These are phyloP conservation scores for Drosophila prolongata DNA, from an alignment of 2,888 invertebrate species.

Conservation along the genomic window DNA sequence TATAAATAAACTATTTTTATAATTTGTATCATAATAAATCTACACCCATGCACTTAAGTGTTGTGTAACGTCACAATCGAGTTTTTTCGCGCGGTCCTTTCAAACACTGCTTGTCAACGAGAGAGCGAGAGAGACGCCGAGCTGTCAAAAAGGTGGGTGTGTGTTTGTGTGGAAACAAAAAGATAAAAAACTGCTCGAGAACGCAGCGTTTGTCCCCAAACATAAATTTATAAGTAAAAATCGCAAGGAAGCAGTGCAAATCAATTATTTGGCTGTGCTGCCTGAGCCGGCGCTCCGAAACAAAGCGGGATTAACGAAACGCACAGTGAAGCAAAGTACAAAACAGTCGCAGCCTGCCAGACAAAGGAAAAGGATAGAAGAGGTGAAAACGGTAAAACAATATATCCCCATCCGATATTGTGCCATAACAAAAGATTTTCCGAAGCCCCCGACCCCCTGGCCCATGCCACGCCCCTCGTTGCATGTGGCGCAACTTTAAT, in stretches of 20 bases:
- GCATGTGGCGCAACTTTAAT: constrained; percentile 68
- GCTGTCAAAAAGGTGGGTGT: constrained; percentile 62
- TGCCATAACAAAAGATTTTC: constrained; percentile 34
- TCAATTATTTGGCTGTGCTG: constrained; percentile 28
- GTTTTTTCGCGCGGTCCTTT: constrained; percentile 15
- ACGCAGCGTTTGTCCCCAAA: constrained; percentile 55
- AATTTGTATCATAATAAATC: no score
- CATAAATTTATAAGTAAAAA: constrained; percentile 48
- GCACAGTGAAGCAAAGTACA: constrained; percentile 69
- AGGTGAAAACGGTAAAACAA: constrained; percentile 64
- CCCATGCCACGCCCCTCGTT: constrained; percentile 25
- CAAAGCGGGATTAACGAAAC: constrained; percentile 27
- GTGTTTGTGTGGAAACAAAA: constrained; percentile 64
- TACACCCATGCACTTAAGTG: constrained; percentile 28
- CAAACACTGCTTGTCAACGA: constrained; percentile 59
- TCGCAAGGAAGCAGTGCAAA: constrained; percentile 43
- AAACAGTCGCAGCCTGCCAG: constrained; percentile 51
- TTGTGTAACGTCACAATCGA: constrained; percentile 45
- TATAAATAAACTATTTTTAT: no score
- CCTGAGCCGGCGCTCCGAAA: constrained; percentile 41
- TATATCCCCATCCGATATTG: constrained; percentile 14
- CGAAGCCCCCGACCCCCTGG: background rate
- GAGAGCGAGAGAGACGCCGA: constrained; percentile 40
- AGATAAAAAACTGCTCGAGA: constrained; percentile 50
- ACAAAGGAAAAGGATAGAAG: constrained; percentile 65